These are phyloP conservation scores for Lacerta agilis DNA, from an alignment of 2,797 vertebrate species.

Conservation along the genomic window DNA sequence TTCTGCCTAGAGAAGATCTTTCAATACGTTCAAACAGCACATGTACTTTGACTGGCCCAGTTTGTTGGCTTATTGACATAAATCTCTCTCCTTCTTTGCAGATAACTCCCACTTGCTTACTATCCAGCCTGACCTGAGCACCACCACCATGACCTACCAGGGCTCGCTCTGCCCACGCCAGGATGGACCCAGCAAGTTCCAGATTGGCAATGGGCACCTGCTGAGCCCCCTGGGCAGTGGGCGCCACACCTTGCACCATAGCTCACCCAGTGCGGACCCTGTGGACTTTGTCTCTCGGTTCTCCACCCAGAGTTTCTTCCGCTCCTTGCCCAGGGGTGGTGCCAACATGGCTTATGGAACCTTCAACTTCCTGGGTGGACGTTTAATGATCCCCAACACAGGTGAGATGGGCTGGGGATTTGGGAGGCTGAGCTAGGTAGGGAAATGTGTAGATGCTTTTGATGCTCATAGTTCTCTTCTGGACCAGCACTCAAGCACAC, in stretches of 20 bases:
- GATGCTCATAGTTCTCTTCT: background rate
- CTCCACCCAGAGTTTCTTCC: conserved; percentile 93
- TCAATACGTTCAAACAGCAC: background rate
- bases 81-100: conserved; percentile 65
- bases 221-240: conserved; percentile 92
- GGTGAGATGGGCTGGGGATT: conserved; percentile 74
- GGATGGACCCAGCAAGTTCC: conserved; percentile 89
- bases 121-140: conserved; percentile 98
- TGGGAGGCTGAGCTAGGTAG: background rate
- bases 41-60: background rate
- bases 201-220: conserved; percentile 92
- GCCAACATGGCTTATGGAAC: conserved; percentile 95
- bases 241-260: conserved; percentile 92
- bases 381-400: conserved; percentile 94
- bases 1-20: background rate
- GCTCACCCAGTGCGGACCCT: conserved; percentile 86
- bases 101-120: conserved; percentile 97
- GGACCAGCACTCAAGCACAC: background rate
- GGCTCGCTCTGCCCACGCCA: conserved; percentile 93
- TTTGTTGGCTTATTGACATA: background rate
- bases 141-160: conserved; percentile 95
- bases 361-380: conserved; percentile 96
- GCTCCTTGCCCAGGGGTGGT: conserved; percentile 90
- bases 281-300: conserved; percentile 91
- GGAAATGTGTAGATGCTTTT: background rate